Evolutionary conservation across 2,888 invertebrate species (phyloP), one percentile per base, ranked within the genome.

Genomic region (Chrysolina americana): DNA sequence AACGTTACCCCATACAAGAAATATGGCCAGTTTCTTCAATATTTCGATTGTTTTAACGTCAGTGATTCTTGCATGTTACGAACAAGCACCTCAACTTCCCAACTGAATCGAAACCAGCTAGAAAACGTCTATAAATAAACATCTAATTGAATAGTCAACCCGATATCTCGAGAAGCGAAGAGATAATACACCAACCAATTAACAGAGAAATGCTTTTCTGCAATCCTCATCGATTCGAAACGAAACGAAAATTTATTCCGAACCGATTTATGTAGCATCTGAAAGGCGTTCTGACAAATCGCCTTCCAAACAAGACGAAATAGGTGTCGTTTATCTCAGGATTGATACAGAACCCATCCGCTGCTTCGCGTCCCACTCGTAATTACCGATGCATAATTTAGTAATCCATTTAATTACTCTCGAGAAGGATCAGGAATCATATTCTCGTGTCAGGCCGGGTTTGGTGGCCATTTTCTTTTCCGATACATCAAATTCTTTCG

Each of bases 311-410:
- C 79, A 78, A 70, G 75, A 77, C 76, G 74, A 77, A 81, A 81
- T 78, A 79, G 74, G 59, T 65, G 71, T 73, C 80, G 79, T 81
- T 79, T 79, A 81, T 80, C 80, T 76, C 71, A 75, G 75, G 79
- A 76, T 78, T 75, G 73, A 72, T 69, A 68, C 63, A 74, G 76
- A 74, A 71, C 65, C 79, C 76, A 76, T 79, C 72, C 76, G 79
- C 79, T 81, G 28, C 76, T 78, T 77, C 76, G 74, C 79, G 65
- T 74, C 82, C 82, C 82, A 82, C 82, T 80, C 80, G 74, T 79
- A 78, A 82, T 82, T 80, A 79, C 76, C 71, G 71, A 76, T 70
- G 82, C 78, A 82, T 82, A 82, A 82, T 81, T 82, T 82, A 80
- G 76, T 56, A 64, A 75, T 75, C 69, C 64, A 59, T 66, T 69